phyloP scores from a whole-genome alignment of 2,113 vertebrate genomes.

The Isurus oxyrinchus region DNA sequence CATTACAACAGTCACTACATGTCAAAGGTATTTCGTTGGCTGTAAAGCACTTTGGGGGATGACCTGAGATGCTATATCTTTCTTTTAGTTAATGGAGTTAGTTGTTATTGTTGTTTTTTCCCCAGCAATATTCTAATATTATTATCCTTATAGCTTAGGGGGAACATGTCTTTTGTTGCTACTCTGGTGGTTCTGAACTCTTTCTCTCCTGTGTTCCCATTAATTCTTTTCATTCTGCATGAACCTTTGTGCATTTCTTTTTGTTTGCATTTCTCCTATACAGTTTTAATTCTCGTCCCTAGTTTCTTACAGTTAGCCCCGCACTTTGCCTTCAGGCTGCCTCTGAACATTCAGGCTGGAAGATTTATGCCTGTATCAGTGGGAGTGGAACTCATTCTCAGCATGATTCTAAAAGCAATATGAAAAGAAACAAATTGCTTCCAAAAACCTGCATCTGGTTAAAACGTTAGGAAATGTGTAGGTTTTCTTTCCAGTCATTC shows the following conservation, averaged over 20 bases:
- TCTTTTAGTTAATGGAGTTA: neutral
- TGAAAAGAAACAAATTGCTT: conserved; percentile 12
- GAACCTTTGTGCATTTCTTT: neutral
- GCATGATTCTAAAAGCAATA: neutral
- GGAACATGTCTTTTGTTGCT: neutral
- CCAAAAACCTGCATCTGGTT: neutral
- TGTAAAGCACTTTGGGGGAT: neutral
- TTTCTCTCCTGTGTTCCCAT: neutral
- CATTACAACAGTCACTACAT: neutral
- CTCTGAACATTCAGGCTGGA: neutral
- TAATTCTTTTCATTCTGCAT: neutral
- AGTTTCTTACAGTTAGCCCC: neutral
- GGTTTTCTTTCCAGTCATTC: neutral
- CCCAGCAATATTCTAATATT: neutral
- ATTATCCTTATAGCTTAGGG: neutral
- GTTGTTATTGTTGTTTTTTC: neutral
- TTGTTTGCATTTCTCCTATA: neutral
- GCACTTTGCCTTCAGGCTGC: neutral
- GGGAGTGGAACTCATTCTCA: neutral
- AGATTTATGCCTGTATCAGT: neutral
- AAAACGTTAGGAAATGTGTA: neutral
- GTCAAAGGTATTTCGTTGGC: neutral
- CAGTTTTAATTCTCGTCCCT: neutral
- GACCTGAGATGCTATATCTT: neutral
- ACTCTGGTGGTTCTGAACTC: neutral